Conservation (phyloP, 2,888 invertebrate species). For the Cotesia congregata region DNA sequence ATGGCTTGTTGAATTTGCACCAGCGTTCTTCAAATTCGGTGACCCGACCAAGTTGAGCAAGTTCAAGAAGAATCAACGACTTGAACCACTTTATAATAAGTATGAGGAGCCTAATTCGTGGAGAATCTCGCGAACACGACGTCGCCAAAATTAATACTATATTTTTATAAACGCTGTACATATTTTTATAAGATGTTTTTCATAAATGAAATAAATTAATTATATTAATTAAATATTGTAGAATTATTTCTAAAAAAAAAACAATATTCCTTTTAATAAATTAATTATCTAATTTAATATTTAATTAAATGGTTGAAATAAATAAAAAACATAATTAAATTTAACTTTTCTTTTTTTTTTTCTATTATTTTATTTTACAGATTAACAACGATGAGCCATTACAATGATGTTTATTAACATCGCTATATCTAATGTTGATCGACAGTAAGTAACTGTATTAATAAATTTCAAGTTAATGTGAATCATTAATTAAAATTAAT, state of each 20-base stretch:
- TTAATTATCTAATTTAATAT: background rate
- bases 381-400: conserved; percentile 45
- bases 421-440: conserved; percentile 38
- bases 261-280: background rate
- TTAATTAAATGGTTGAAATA: background rate
- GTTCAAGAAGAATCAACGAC: conserved; percentile 98
- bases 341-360: conserved; percentile 28
- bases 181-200: too few species aligned
- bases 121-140: conserved; percentile 92
- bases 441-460: conserved; percentile 13
- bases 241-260: background rate
- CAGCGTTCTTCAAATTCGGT: conserved; percentile 98
- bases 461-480: background rate
- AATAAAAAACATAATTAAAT: conserved; percentile 33
- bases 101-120: conserved; percentile 99
- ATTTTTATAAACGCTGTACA: background rate
- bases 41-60: conserved; percentile 98
- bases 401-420: conserved; percentile 43
- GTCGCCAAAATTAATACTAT: too few species aligned
- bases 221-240: background rate
- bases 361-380: conserved; percentile 44
- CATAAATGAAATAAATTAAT: background rate
- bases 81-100: conserved; percentile 98
- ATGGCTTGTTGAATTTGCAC: conserved; percentile 99
- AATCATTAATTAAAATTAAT: background rate